Evolutionary conservation across 2,888 invertebrate genomes (phyloP).

Genomic region (Lucinisca nassula): DNA sequence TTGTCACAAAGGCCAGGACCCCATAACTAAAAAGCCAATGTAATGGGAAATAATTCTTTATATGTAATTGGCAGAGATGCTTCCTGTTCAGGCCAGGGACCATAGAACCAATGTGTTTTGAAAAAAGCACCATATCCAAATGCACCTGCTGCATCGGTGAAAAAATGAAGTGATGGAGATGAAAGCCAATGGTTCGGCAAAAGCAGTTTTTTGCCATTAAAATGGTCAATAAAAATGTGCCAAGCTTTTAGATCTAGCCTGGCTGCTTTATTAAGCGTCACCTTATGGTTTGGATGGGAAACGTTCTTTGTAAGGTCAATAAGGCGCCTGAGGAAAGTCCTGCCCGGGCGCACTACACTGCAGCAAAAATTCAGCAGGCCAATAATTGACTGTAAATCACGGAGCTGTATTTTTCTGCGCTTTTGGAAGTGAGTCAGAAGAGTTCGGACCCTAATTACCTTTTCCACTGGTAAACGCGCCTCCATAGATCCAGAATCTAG

Average conservation of each 20-base stretch:
- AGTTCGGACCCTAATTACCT: slow-evolving; percentile 7
- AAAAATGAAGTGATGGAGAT: slow-evolving; percentile 19
- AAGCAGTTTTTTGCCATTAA: slow-evolving; percentile 53
- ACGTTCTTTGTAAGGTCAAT: slow-evolving; percentile 48
- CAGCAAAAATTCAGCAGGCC: slow-evolving; percentile 57
- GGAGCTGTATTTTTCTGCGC: slow-evolving; percentile 13
- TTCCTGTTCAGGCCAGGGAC: slow-evolving; percentile 30
- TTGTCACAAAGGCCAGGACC: slow-evolving; percentile 6
- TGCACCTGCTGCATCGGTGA: slow-evolving; percentile 44
- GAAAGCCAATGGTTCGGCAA: slow-evolving; percentile 22
- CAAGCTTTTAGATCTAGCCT: slow-evolving; percentile 38
- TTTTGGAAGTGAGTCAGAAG: not conserved
- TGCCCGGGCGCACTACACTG: slow-evolving; percentile 41
- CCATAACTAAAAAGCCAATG: slow-evolving; percentile 57
- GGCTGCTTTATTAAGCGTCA: slow-evolving; percentile 36
- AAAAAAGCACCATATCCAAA: slow-evolving; percentile 56
- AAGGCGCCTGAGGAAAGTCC: slow-evolving; percentile 38
- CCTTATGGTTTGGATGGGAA: slow-evolving; percentile 33
- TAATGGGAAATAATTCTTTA: slow-evolving; percentile 58
- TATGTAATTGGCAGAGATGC: slow-evolving; percentile 36
- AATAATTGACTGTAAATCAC: slow-evolving; percentile 8
- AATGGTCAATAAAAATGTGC: slow-evolving; percentile 41
- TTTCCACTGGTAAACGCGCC: slow-evolving; percentile 40
- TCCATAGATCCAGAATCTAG: slow-evolving; percentile 27
- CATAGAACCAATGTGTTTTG: not conserved